Evolutionary conservation across 2,888 invertebrate species (phyloP).

Genomic region (Miltochrista miniata): DNA sequence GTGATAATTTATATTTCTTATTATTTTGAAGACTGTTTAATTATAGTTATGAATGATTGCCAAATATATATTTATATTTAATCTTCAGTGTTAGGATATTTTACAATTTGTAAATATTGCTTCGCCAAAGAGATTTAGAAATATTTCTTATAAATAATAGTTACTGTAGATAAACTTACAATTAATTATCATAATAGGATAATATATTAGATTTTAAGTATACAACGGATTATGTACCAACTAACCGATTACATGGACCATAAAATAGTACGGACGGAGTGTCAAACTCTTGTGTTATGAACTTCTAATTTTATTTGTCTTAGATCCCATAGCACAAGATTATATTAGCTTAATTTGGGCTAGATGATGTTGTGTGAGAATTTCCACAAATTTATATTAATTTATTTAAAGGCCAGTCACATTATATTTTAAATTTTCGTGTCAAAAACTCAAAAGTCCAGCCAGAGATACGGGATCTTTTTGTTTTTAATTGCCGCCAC

Average conservation of each 20-base stretch:
- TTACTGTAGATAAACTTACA: constrained; percentile 31
- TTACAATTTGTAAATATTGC: constrained; percentile 60
- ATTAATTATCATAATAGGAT: constrained; percentile 17
- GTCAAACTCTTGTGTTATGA: constrained; percentile 1
- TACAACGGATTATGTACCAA: constrained; percentile 22
- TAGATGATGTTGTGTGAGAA: too few relatives aligned
- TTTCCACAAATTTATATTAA: too few relatives aligned
- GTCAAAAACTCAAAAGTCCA: too few relatives aligned
- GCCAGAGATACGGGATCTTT: background rate
- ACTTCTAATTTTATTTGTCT: too few relatives aligned
- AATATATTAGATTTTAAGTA: constrained; percentile 24
- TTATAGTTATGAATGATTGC: constrained; percentile 28
- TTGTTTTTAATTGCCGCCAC: too few relatives aligned
- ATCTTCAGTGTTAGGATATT: constrained; percentile 11
- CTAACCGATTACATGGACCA: background rate
- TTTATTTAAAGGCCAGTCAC: too few relatives aligned
- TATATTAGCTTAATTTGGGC: too few relatives aligned
- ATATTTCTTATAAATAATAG: constrained; percentile 55
- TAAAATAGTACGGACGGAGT: too few relatives aligned
- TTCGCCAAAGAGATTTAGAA: constrained; percentile 72
- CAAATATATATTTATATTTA: constrained; percentile 12
- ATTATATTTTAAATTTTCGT: too few relatives aligned
- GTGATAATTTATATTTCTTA: constrained; percentile 26
- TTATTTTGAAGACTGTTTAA: constrained; percentile 34
- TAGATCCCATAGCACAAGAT: too few relatives aligned